These are phyloP conservation scores for Omphaloscelis lunosa DNA, from an alignment of 2,888 invertebrate species.

Conservation along the genomic window DNA sequence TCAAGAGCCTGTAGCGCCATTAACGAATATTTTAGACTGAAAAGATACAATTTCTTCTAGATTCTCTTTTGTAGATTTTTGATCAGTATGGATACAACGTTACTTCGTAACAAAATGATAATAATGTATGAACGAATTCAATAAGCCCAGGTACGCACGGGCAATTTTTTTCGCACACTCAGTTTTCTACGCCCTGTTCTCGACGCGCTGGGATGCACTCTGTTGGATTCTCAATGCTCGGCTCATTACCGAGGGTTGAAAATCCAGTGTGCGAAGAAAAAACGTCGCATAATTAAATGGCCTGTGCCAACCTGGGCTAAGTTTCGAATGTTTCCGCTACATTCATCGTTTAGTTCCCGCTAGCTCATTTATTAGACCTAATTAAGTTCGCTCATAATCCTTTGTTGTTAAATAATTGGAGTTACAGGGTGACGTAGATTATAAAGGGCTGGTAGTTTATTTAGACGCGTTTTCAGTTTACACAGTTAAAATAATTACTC, in stretches of 20 bases:
- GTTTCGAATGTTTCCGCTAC: conserved; percentile 36
- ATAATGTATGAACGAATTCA: conserved; percentile 37
- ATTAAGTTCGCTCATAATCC: conserved; percentile 58
- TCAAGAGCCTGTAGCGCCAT: conserved; percentile 31
- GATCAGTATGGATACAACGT: conserved; percentile 13
- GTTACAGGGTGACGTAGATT: conserved; percentile 80
- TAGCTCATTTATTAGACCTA: conserved; percentile 58
- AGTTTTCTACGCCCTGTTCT: background rate
- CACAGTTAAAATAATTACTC: conserved; percentile 8
- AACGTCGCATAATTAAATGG: background rate
- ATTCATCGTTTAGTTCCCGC: conserved; percentile 60
- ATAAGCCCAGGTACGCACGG: background rate
- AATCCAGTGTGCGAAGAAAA: background rate
- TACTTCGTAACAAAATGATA: conserved; percentile 32
- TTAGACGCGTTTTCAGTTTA: conserved; percentile 49
- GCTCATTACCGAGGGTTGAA: background rate
- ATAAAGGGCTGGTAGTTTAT: conserved; percentile 62
- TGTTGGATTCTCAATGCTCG: too few relatives aligned
- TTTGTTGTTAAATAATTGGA: conserved; percentile 69
- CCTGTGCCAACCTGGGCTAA: background rate
- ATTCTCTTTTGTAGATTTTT: conserved; percentile 39
- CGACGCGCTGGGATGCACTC: background rate
- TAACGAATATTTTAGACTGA: conserved; percentile 55
- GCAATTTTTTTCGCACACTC: too few relatives aligned
- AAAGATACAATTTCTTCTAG: conserved; percentile 44